phyloP scores from a whole-genome alignment of 1,140 invertebrate species.

The Temnothorax longispinosus region DNA sequence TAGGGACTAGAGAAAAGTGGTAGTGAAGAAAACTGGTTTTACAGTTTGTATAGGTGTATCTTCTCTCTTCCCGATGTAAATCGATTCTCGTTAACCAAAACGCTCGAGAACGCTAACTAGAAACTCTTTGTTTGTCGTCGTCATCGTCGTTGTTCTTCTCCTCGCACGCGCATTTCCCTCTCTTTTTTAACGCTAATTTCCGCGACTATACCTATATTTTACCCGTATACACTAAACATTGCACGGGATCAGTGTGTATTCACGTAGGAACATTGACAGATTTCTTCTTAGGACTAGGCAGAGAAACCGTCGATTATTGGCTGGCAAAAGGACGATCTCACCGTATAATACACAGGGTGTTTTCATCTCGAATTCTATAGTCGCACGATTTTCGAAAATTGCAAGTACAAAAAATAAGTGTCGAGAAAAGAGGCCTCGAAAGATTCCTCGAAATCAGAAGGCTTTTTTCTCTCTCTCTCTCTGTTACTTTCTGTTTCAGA shows the following conservation, averaged over 20 bases:
- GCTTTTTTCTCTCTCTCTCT: not conserved
- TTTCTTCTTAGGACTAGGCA: slow-evolving; percentile 39
- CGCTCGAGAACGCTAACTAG: slow-evolving; percentile 21
- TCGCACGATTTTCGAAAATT: not conserved
- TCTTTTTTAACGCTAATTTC: slow-evolving; percentile 31
- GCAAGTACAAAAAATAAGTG: not conserved
- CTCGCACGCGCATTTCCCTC: slow-evolving; percentile 13
- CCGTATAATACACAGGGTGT: not conserved
- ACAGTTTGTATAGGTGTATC: not conserved
- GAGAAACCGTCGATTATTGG: slow-evolving; percentile 31
- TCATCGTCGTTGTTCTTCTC: slow-evolving; percentile 11
- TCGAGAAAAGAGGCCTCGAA: not conserved
- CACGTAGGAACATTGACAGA: slow-evolving; percentile 70
- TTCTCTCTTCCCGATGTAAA: slow-evolving; percentile 40
- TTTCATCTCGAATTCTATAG: not conserved
- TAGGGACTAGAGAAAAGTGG: slow-evolving; percentile 43
- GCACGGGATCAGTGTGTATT: slow-evolving; percentile 40
- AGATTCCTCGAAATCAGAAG: not conserved
- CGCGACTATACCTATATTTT: slow-evolving; percentile 36
- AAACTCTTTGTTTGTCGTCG: slow-evolving; percentile 25
- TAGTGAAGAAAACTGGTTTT: slow-evolving; percentile 48
- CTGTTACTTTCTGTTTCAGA: not conserved
- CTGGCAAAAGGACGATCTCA: slow-evolving; percentile 9
- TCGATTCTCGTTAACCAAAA: slow-evolving; percentile 27
- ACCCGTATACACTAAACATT: slow-evolving; percentile 39